Evolutionary conservation across 2,113 vertebrate genomes (phyloP), one percentile per base, ranked within the genome.

Genomic region (Labeo catla): DNA sequence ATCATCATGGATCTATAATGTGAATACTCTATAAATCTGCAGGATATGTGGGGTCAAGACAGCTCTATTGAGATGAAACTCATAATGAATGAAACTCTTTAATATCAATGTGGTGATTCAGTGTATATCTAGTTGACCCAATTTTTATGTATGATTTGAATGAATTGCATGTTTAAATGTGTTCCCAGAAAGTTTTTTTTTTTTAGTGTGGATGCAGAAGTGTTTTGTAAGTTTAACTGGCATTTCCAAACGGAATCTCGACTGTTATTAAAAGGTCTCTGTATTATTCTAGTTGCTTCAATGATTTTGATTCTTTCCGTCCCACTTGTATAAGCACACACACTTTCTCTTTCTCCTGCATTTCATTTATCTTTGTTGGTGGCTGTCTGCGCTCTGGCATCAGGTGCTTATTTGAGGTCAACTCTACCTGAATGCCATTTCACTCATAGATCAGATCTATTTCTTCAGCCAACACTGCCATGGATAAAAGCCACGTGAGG

Each of bases 381-480:
- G 49, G 49, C 57, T 72, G 79, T 39, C 63, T 85, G 43, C 68
- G 28, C 21, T 88, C 36, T 79, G 76, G 83, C 79, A 86, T 72
- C 73, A 50, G 10, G 43, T 76, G 36, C 59, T 52, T 74, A 85
- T 39, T 39, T 43, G 68, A 45, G 77, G 85, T 87, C 90, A 78
- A 36, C 87, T 84, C 79, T 86, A 43, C 76, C 63, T 72, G 77
- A 70, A 86, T 90, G 85, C 66, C 84, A 76, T 86, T 89, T 83
- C 66, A 81, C 81, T 80, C 73, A 81, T 77, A 84, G 84, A 91
- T 88, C 77, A 86, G 81, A 88, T 90, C 84, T 78, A n/a, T 89
- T 88, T 91, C 77, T 83, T 86, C 57, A 80, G 84, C 86, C 80
- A 82, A 79, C 81, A 36, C 73, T 79, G 49, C n/a, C 86, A 76